Evolutionary conservation across 2,888 invertebrate species (phyloP).

Genomic region (Tetranychus truncatus): DNA sequence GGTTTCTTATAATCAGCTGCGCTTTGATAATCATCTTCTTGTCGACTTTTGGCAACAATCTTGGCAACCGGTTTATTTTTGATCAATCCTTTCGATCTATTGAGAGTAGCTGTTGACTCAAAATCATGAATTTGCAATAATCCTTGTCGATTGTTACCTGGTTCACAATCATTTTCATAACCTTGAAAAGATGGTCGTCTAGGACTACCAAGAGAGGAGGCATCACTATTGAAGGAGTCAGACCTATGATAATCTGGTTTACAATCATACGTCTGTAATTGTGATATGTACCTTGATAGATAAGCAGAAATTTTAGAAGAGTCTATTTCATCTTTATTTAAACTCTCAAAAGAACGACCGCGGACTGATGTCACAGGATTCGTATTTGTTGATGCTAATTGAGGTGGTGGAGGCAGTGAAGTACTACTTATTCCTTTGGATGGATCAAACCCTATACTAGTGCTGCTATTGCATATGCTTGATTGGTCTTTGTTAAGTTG

Average conservation of each 20-base stretch:
- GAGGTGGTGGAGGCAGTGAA: background rate
- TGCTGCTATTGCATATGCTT: too few relatives aligned
- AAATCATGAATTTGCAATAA: conserved; percentile 13
- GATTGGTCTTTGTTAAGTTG: too few relatives aligned
- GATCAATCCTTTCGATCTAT: conserved; percentile 60
- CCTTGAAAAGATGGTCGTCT: background rate
- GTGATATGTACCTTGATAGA: conserved; percentile 2
- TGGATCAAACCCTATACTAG: background rate
- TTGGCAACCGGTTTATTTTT: conserved; percentile 64
- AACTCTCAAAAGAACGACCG: background rate
- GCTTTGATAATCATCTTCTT: conserved; percentile 17
- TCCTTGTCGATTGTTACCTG: conserved; percentile 18
- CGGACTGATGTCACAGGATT: background rate
- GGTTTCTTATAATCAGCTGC: background rate
- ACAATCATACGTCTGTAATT: background rate
- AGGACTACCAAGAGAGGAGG: background rate
- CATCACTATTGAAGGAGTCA: background rate
- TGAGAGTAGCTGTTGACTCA: conserved; percentile 48
- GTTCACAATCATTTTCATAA: conserved; percentile 10
- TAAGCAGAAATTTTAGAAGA: background rate
- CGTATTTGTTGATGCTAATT: background rate
- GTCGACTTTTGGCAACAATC: conserved; percentile 33
- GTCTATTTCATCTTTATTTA: background rate
- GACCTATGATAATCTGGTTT: conserved; percentile 1
- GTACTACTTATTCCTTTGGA: background rate